Evolutionary conservation across 2,113 vertebrate genomes (phyloP), one percentile per base, ranked within the genome.

Genomic region (Psittacula cyanocephala): DNA sequence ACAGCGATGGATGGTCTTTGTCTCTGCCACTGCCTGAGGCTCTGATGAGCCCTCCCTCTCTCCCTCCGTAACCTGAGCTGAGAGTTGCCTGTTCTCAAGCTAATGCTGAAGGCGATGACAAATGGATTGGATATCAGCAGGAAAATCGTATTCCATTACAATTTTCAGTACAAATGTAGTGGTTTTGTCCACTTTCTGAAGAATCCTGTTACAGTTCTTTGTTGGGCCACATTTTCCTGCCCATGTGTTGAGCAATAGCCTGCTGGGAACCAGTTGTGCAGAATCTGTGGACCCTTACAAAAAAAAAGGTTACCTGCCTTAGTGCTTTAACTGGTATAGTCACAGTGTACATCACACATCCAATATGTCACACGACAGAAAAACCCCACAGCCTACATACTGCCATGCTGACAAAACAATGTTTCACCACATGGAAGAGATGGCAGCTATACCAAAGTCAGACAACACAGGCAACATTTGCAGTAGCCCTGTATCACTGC

Each of bases 31-130:
- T 1, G 15, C 63, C 72, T 13, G 80, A 20, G 57, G 47, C 74
- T 70, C 77, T 20, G 62, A 29, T 2, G 7, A 81, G 0, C 65
- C 46, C 86, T 50, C 68, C 81, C 94, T 87, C 44, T 6, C 67
- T 19, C 2, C 0, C 67, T 19, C 2, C 0, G 98, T 97, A 98
- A 98, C 67, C 74, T 22, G 97, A 98, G 97, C 74, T 18, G 97
- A 98, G 96, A 93, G 47, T 41, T 33, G 77, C 65, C 84, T 70
- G 72, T 71, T 81, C 55, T n/a, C 46, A 35, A 39, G 29, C 29
- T 46, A 19, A 52, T 18, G 65, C 88, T 37, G 50, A 88, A 67
- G 29, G 79, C 75, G 37, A 87, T 69, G 44, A 71, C 39, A 77
- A 59, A 22, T 7, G 6, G 80, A 60, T 33, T 80, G 65, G 77